Percentiles rank a stretch among this genome's conserved stretches.
These are phyloP conservation scores for Recurvirostra avosetta DNA, from an alignment of 2,113 vertebrate genomes.

Conservation along the genomic window DNA sequence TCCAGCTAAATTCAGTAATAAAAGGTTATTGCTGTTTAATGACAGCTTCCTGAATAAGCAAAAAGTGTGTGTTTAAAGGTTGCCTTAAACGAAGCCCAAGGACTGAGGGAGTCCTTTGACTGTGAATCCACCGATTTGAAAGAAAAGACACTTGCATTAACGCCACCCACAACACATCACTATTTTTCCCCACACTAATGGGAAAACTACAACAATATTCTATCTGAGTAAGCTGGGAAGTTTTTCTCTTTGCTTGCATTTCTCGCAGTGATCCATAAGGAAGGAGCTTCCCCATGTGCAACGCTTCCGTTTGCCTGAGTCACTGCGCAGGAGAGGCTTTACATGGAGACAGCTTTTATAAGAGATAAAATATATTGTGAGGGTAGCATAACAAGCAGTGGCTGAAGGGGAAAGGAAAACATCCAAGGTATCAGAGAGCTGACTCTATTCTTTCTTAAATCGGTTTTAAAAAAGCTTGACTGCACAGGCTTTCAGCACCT, in stretches of 20 bases:
- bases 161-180: neutral
- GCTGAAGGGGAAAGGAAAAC: neutral
- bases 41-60: neutral
- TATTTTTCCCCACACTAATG: neutral
- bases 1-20: neutral
- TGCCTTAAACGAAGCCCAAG: neutral
- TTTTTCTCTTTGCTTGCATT: neutral
- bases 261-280: neutral
- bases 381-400: neutral
- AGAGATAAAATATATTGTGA: neutral
- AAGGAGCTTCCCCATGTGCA: neutral
- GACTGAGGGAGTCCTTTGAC: neutral
- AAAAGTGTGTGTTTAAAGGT: neutral
- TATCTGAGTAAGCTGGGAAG: neutral
- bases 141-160: neutral
- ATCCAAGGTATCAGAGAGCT: neutral
- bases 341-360: neutral
- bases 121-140: neutral
- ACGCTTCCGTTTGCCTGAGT: neutral
- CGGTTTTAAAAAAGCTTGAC: neutral
- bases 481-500: neutral
- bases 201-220: neutral
- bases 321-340: neutral
- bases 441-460: neutral
- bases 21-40: constrained; percentile 9